Evolutionary conservation across 2,113 vertebrate species (phyloP).

Genomic region (Nanorana parkeri): DNA sequence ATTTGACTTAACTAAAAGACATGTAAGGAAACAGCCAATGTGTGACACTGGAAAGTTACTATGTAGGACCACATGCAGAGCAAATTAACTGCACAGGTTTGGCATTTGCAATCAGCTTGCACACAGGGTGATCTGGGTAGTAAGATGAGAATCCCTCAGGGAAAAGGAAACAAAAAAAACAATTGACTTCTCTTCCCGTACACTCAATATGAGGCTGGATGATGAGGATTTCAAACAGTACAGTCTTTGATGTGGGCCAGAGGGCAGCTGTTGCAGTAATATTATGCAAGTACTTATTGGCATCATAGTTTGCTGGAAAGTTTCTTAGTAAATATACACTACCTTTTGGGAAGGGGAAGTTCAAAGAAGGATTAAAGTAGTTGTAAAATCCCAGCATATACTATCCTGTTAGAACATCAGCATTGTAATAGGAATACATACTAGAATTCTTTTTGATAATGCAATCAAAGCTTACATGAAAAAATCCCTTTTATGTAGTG

Average conservation of each 20-base stretch:
- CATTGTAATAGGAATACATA: no score
- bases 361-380: no score
- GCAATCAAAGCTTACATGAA: no score
- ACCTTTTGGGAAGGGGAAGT: no score
- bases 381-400: no score
- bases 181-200: not conserved
- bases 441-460: no score
- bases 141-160: not conserved
- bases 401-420: no score
- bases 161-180: not conserved
- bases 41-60: not conserved
- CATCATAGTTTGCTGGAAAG: no score
- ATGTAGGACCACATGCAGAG: not conserved
- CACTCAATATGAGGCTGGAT: no score
- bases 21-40: not conserved
- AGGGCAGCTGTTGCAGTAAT: not conserved
- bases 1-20: not conserved
- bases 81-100: not conserved
- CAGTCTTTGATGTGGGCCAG: not conserved
- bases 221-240: no score
- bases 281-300: not conserved
- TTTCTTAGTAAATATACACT: no score
- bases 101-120: not conserved
- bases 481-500: no score
- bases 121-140: not conserved